These are phyloP conservation scores for Halcyon badia DNA, from an alignment of 2,797 vertebrate genomes.

Conservation along the genomic window DNA sequence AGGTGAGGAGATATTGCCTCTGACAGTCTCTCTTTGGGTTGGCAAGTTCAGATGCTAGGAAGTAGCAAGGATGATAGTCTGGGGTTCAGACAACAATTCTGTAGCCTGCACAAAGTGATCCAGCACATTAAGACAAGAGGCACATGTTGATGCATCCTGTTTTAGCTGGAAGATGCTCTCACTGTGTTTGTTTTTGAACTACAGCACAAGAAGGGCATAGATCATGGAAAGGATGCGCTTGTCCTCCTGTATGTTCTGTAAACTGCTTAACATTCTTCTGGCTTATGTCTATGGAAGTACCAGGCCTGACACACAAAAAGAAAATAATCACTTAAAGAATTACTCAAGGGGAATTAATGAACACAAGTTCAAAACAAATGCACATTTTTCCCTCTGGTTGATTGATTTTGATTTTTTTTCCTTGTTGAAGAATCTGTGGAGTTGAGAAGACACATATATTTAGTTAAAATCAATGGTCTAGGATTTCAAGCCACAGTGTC, in stretches of 20 bases:
- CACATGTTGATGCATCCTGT: background rate
- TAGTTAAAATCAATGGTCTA: conserved; percentile 27
- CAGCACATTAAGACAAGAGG: background rate
- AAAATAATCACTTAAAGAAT: conserved; percentile 1
- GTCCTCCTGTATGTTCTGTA: background rate
- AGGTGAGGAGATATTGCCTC: background rate
- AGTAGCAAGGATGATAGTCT: background rate
- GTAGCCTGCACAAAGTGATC: background rate
- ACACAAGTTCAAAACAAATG: background rate
- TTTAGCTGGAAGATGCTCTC: background rate
- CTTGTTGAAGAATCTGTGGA: background rate
- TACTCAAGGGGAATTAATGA: background rate
- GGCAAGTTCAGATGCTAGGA: background rate
- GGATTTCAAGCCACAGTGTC: background rate
- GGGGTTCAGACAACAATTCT: background rate
- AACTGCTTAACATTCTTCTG: background rate
- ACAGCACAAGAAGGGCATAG: background rate
- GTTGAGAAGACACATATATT: background rate
- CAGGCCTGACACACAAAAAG: background rate
- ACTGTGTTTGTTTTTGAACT: background rate
- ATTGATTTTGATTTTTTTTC: background rate
- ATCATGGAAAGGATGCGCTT: background rate
- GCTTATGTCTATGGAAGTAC: background rate
- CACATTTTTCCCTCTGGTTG: background rate
- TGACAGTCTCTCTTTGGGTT: background rate